phyloP scores from a whole-genome alignment of 2,113 vertebrate species.

The Petroica traversi region DNA sequence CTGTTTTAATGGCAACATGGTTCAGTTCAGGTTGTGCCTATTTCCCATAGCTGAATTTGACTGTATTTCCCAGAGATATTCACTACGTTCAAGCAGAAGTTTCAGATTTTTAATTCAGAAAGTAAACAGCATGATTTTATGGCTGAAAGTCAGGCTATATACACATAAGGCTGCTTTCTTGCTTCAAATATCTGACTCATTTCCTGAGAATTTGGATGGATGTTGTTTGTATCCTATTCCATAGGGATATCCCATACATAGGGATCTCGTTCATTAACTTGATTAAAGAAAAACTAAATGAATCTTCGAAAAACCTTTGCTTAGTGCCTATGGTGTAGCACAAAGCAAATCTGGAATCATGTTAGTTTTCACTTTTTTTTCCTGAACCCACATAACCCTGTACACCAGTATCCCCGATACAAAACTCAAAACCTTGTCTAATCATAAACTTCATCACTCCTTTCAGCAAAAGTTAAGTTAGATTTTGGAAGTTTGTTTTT shows the following conservation, averaged over 20 bases:
- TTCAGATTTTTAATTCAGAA: neutral
- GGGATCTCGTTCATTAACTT: neutral
- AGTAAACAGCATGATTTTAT: neutral
- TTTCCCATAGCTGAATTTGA: neutral
- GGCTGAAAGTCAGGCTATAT: neutral
- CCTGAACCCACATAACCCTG: neutral
- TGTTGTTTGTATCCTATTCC: neutral
- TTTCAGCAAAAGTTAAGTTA: neutral
- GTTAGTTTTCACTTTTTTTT: neutral
- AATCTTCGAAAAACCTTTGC: neutral
- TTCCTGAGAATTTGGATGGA: neutral
- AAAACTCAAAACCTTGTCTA: neutral
- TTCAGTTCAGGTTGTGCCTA: neutral
- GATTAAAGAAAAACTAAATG: neutral
- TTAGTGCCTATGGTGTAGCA: neutral
- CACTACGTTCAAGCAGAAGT: neutral
- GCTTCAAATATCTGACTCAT: neutral
- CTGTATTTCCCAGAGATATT: neutral
- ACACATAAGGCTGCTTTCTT: neutral
- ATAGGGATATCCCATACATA: too few relatives aligned
- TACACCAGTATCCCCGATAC: neutral
- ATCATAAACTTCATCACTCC: neutral
- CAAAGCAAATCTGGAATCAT: neutral
- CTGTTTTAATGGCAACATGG: fast-evolving
- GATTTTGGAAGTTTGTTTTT: neutral